A percentile compares a stretch with the other conserved stretches of the same genome.
These are phyloP conservation scores for Caerostris darwini DNA, from an alignment of 1,140 invertebrate genomes.

Conservation along the genomic window DNA sequence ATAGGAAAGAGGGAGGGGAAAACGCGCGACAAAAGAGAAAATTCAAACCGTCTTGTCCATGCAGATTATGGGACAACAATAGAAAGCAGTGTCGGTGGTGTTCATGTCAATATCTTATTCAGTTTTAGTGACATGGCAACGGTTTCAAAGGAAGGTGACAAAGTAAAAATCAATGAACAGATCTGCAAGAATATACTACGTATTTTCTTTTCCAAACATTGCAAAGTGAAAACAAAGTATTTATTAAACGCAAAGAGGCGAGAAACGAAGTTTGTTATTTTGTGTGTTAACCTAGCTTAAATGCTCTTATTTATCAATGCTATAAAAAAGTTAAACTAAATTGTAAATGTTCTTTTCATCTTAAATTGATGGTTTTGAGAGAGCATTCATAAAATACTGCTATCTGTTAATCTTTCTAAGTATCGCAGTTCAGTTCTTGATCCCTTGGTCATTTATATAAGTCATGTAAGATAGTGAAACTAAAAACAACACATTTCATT, in stretches of 20 bases:
- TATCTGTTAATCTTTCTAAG: neutral
- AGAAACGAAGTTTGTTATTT: neutral
- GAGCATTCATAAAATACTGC: neutral
- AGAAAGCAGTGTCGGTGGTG: neutral
- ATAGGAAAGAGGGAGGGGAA: neutral
- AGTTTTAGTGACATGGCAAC: constrained; percentile 15
- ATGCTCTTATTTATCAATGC: no score
- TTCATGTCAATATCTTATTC: constrained; percentile 31
- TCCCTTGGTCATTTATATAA: neutral
- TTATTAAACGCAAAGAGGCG: neutral
- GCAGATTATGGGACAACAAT: neutral
- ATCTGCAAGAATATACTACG: neutral
- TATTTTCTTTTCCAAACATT: neutral
- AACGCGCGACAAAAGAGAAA: neutral
- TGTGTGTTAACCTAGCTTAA: neutral
- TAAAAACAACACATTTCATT: neutral
- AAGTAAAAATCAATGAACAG: constrained; percentile 40
- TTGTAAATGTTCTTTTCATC: neutral
- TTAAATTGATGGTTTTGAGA: neutral
- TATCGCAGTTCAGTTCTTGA: neutral
- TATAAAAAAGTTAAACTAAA: no score
- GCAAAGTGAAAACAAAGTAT: neutral
- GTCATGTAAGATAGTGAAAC: constrained; percentile 11
- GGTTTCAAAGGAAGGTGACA: neutral
- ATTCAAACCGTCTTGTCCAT: constrained; percentile 7